Base-by-base conservation (phyloP, 1,140 invertebrate species). In the Brachystomella parvula region DNA sequence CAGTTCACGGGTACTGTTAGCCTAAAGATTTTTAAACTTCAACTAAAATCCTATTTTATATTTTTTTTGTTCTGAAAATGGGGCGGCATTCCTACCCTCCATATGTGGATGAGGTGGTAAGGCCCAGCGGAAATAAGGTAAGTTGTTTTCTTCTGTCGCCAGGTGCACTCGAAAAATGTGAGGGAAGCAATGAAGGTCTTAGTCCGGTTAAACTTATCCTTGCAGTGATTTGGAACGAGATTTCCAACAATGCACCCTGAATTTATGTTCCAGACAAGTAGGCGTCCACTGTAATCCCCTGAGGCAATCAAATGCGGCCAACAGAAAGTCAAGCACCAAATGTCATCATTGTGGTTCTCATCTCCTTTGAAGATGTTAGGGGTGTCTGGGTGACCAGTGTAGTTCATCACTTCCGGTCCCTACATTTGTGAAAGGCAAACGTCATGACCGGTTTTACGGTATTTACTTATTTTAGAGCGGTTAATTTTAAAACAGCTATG, bases 211-310 rank as follows among this genome's bases (percentile, higher is more conserved):
- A 2, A 2, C 21, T 24, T 30, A 58, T 67, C 66, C 59, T 47
- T 31, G 9, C 31, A 31, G 2, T 21, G n/a, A 33, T 67, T 67
- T 1, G 61, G 9, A 17, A 24, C 58, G 6, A 67, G 44, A 29
- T 63, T 67, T 2, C 56, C 66, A 12, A 67, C 60, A 29, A 63
- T 53, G 31, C 62, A 61, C 3, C 61, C 66, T 12, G 66, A 67
- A 58, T 64, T 67, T 21, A 67, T 67, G 29, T 63, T 63, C 66
- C 66, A 67, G 2, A 67, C 61, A 2, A 67, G 19, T 3, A 67
- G 28, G 9, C 47, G 6, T 2, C 66, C 66, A 44, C 47, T 57
- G 61, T 67, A 67, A 31, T 67, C 66, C 17, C 61, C 66, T 12
- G 66, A 67, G 19, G 66, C 66, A 29, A 67, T 63, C 6, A 67